phyloP scores from a whole-genome alignment of 1,140 invertebrate genomes.

The Euwallacea similis region DNA sequence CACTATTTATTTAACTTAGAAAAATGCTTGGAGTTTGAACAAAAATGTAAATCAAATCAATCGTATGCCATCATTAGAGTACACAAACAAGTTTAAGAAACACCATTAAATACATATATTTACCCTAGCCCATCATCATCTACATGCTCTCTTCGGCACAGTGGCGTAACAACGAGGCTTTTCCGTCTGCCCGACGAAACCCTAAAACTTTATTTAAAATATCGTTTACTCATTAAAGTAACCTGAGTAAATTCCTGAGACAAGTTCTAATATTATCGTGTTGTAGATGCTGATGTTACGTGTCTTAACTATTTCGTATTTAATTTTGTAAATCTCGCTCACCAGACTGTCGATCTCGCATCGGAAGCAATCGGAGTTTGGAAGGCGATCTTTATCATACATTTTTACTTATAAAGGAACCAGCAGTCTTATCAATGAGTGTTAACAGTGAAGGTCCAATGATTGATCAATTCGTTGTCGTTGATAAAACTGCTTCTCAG shows the following conservation, averaged over 20 bases:
- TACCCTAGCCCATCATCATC: constrained; percentile 38
- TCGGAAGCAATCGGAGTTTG: background rate
- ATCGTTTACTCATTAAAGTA: constrained; percentile 34
- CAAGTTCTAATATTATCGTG: constrained; percentile 41
- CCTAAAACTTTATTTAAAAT: constrained; percentile 25
- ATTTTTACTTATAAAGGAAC: constrained; percentile 15
- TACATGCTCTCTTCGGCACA: constrained; percentile 29
- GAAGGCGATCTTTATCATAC: background rate
- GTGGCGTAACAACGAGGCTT: constrained; percentile 11
- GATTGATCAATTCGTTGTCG: background rate
- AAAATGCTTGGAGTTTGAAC: constrained; percentile 34
- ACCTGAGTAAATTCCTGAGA: constrained; percentile 53
- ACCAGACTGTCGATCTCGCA: constrained; percentile 23
- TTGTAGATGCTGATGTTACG: constrained; percentile 44
- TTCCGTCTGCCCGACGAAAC: constrained; percentile 4
- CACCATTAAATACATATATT: constrained; percentile 23
- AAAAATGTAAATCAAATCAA: constrained; percentile 30
- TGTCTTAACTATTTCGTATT: constrained; percentile 5
- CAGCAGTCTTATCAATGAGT: constrained; percentile 20
- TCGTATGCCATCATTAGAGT: constrained; percentile 33
- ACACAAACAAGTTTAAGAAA: constrained; percentile 9
- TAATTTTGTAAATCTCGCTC: constrained; percentile 17
- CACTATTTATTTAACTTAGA: constrained; percentile 55
- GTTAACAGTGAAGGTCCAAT: too few species aligned
- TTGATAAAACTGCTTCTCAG: constrained; percentile 29